Evolutionary conservation across 2,888 invertebrate genomes (phyloP), one percentile per base, ranked within the genome.

Genomic region (Balanococcus diminutus): DNA sequence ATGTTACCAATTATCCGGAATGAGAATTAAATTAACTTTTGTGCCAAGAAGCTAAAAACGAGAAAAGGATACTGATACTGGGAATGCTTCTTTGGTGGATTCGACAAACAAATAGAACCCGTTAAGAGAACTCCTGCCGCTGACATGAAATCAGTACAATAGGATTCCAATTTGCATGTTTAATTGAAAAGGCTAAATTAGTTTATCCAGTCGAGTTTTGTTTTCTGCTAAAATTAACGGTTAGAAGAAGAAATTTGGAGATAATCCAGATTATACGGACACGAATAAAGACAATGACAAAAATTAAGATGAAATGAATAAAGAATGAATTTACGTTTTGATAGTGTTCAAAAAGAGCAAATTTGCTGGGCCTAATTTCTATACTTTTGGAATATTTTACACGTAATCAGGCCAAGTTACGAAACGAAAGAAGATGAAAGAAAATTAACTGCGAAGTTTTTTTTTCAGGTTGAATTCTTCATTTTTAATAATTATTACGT

Each of bases 111-210:
- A 32, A 79, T 28, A 79, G 75, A 79, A 79, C 36, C 36, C 75
- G 75, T 36, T 67, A 67, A 19, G 75, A 79, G 75, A 79, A 79
- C 32, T 79, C 32, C 75, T 79, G 75, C 25, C 75, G 75, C 28
- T 79, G 75, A 79, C 75, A 36, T 79, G 36, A 79, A 79, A 79
- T 79, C 75, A 79, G 75, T 79, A 79, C 75, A 79, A 79, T 79
- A 36, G 75, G 75, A 79, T 79, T 61, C 67, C 84, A 84, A 84
- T 84, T 84, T 84, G 84, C 84, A 84, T 84, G 61, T 56, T 61
- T 84, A 84, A 84, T 56, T 84, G 67, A 84, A 84, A 84, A 84
- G 67, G 61, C 84, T 67, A 67, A 84, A 84, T 84, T 84, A 61
- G 84, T 84, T 84, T 84, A 84, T 61, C 67, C 61, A 39, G 32